Evolutionary conservation across 92 coral and sea anemone genomes (phyloP), one percentile per base, ranked within the genome.

Genomic region (Actinostola sp.): DNA sequence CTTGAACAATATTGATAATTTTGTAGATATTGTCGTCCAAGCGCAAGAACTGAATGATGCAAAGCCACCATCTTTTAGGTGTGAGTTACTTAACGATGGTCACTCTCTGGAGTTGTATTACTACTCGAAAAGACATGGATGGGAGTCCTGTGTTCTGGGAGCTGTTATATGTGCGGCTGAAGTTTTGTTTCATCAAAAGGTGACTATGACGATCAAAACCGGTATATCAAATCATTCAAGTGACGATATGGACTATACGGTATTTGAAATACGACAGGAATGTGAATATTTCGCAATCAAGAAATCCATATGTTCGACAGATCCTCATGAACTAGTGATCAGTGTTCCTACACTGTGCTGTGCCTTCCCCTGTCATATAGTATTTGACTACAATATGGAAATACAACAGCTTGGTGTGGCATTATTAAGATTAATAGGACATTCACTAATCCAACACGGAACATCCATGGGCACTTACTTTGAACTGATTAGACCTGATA

Each of bases 301-400:
- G 52, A 74, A 67, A 61, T 35, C 52, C 30, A 41, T 52, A 11
- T 62, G 44, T 53, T 87, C 92, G 12, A 42, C 58, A 0, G 36
- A 66, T 16, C 89, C 92, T 10, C 51, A 67, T 4, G 93, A 92
- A 35, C 66, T 92, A 30, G 73, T 81, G 1, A 85, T 92, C 20
- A 62, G 85, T 34, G 80, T 88, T 10, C 83, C 68, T 38, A 84
- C 93, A 3, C 64, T 92, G 58, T 88, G 93, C 27, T 59, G 84
- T 32, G 85, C 93, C 0, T 92, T 92, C 70, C 97, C 97, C n/a
- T 92, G 89, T 59, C 97, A 88, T 50, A 61, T 92, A 9, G 89
- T 92, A 24, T 92, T 88, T 50, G 93, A 88, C 60, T 53, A 80
- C 17, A 71, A 68, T 24, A 78, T 92, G 61, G 88, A 88, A 51